These are phyloP conservation scores for Octodonta nipae DNA, from an alignment of 2,888 invertebrate genomes.

Conservation along the genomic window DNA sequence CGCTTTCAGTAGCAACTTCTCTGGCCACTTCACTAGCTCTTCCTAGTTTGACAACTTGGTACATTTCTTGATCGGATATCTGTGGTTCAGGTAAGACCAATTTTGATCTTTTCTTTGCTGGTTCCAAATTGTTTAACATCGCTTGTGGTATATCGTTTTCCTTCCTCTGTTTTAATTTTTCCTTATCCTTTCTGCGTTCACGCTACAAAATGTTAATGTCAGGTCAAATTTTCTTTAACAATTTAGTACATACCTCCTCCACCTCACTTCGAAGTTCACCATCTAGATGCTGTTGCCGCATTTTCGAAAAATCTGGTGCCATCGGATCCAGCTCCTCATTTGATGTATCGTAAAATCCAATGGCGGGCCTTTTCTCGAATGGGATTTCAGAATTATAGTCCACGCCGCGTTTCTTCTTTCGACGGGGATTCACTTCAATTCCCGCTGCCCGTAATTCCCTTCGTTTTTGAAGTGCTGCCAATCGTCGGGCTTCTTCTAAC, in stretches of 20 bases:
- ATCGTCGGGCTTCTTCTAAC: conserved; percentile 87
- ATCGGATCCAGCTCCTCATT: conserved; percentile 77
- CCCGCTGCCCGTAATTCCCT: conserved; percentile 94
- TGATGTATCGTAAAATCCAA: conserved; percentile 91
- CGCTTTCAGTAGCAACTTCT: conserved; percentile 70
- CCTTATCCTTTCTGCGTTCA: conserved; percentile 88
- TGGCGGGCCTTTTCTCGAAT: conserved; percentile 85
- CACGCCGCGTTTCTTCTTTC: conserved; percentile 74
- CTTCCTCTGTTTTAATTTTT: conserved; percentile 86
- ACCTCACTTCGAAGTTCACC: conserved; percentile 81
- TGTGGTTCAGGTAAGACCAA: conserved; percentile 92
- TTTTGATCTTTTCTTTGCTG: conserved; percentile 84
- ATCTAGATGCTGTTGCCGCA: conserved; percentile 85
- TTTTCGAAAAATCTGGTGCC: conserved; percentile 77
- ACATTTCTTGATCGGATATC: conserved; percentile 84
- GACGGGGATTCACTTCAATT: conserved; percentile 49
- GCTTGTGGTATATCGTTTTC: conserved; percentile 90
- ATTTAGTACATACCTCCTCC: conserved; percentile 64
- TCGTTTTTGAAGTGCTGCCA: conserved; percentile 95
- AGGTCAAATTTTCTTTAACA: neutral
- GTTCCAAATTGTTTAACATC: conserved; percentile 77
- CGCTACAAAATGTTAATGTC: conserved; percentile 39
- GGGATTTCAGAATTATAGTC: conserved; percentile 97
- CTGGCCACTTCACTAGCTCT: conserved; percentile 81
- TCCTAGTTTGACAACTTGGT: conserved; percentile 86